A percentile compares a stretch with the other conserved stretches of the same genome.
Conservation (phyloP, 2,113 vertebrate species). For the Eudyptes chrysolophus region DNA sequence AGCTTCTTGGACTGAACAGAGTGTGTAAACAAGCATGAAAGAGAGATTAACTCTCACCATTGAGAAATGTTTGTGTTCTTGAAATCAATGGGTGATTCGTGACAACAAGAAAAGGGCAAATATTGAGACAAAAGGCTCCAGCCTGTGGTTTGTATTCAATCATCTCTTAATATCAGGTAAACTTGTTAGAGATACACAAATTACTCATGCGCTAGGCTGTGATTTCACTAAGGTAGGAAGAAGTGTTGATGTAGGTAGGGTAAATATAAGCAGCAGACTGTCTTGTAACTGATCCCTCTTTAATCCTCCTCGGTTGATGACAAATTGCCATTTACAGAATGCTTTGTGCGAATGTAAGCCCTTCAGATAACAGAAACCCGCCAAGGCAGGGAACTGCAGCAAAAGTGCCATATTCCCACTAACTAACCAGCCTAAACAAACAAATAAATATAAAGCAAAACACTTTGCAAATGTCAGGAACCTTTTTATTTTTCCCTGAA, state of each 20-base stretch:
- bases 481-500: not conserved
- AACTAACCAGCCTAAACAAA: not conserved
- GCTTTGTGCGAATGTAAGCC: constrained; percentile 11
- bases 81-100: constrained; percentile 70
- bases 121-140: constrained; percentile 68
- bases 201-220: constrained; percentile 40
- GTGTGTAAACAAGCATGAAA: constrained; percentile 75
- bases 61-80: constrained; percentile 51
- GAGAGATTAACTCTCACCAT: constrained; percentile 66
- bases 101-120: constrained; percentile 75
- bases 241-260: constrained; percentile 29
- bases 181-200: constrained; percentile 63
- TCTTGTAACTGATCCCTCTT: constrained; percentile 56
- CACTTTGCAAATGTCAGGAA: not conserved
- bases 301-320: constrained; percentile 48
- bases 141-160: constrained; percentile 41
- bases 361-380: constrained; percentile 24
- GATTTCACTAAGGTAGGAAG: constrained; percentile 50
- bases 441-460: not conserved
- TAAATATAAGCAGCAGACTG: constrained; percentile 57
- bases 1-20: constrained; percentile 63
- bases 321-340: constrained; percentile 46
- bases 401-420: constrained; percentile 3
- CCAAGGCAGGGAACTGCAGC: not conserved
- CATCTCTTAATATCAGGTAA: constrained; percentile 59